Evolutionary conservation across 2,888 invertebrate genomes (phyloP).

Genomic region (Papilio demoleus): DNA sequence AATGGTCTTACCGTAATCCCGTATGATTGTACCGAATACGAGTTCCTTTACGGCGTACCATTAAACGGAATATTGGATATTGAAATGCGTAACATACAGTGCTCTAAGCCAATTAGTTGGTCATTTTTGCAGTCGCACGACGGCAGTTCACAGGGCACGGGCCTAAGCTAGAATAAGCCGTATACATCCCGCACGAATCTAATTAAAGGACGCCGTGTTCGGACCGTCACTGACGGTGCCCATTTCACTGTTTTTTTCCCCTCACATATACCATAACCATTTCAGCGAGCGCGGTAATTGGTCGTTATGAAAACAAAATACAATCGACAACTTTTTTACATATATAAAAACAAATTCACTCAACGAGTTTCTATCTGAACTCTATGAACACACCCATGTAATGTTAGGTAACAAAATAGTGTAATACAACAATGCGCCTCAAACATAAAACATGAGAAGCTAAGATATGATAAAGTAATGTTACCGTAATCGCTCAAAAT

Average conservation of each 20-base stretch:
- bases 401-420: no score
- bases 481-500: slow-evolving; percentile 76
- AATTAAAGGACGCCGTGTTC: slow-evolving; percentile 79
- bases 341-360: neutral
- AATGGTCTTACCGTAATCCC: slow-evolving; percentile 47
- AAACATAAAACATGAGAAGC: slow-evolving; percentile 47
- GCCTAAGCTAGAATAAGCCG: slow-evolving; percentile 80
- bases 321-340: slow-evolving; percentile 51
- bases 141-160: slow-evolving; percentile 64
- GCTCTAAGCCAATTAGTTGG: slow-evolving; percentile 82
- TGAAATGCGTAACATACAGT: slow-evolving; percentile 73
- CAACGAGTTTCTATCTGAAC: neutral
- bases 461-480: slow-evolving; percentile 75
- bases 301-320: slow-evolving; percentile 51
- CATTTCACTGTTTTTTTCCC: slow-evolving; percentile 68
- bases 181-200: slow-evolving; percentile 80
- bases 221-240: slow-evolving; percentile 78
- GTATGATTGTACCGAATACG: slow-evolving; percentile 45
- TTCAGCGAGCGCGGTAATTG: slow-evolving; percentile 67
- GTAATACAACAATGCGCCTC: no score
- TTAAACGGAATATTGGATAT: slow-evolving; percentile 76
- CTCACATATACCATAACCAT: slow-evolving; percentile 60
- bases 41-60: slow-evolving; percentile 65
- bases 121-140: slow-evolving; percentile 78
- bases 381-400: neutral